phyloP scores from a whole-genome alignment of 2,888 invertebrate species.

The Balanococcus diminutus region DNA sequence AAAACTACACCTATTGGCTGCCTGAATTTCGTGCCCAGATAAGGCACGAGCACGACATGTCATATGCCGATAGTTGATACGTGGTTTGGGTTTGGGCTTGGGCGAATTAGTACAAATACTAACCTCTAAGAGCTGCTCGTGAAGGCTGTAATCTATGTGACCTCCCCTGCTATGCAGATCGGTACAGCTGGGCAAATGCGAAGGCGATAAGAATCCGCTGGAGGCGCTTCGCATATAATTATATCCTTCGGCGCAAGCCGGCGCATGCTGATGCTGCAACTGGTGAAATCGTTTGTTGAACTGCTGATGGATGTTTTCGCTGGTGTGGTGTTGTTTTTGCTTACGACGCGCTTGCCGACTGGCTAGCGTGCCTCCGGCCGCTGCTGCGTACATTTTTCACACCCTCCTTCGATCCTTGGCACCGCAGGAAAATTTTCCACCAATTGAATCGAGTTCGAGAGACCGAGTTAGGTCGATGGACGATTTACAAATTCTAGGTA shows the following conservation, averaged over 20 bases:
- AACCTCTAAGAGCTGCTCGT: slow-evolving; percentile 48
- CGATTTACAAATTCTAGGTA: not conserved
- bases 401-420: not conserved
- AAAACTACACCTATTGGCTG: not conserved
- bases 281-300: slow-evolving; percentile 68
- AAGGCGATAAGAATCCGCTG: slow-evolving; percentile 61
- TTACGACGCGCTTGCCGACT: slow-evolving; percentile 74
- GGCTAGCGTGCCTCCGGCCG: slow-evolving; percentile 85
- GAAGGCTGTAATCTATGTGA: slow-evolving; percentile 39
- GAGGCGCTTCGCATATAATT: slow-evolving; percentile 59
- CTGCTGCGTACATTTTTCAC: slow-evolving; percentile 79
- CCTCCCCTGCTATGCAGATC: slow-evolving; percentile 59
- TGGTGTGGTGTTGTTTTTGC: slow-evolving; percentile 59
- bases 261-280: slow-evolving; percentile 68
- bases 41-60: too few relatives aligned
- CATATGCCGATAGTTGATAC: too few relatives aligned
- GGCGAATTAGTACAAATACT: too few relatives aligned
- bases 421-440: not conserved
- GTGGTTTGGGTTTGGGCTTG: too few relatives aligned
- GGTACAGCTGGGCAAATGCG: slow-evolving; percentile 58
- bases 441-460: not conserved
- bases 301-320: slow-evolving; percentile 61
- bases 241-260: slow-evolving; percentile 61
- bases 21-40: too few relatives aligned
- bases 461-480: not conserved